phyloP scores from a whole-genome alignment of 2,113 vertebrate genomes.

The Alligator mississippiensis region DNA sequence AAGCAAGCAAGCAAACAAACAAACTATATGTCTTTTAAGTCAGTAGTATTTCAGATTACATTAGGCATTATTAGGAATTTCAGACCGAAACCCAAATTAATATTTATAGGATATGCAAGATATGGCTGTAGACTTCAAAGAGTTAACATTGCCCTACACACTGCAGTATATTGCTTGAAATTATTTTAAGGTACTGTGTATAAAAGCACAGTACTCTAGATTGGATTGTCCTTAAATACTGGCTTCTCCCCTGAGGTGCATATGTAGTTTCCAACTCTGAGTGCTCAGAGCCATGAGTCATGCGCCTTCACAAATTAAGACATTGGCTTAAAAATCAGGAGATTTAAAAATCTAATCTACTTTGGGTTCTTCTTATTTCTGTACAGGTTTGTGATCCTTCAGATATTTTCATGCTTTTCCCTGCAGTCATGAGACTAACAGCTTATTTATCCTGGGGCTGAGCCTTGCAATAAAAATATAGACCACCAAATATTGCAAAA shows the following conservation, averaged over 20 bases:
- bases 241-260: neutral
- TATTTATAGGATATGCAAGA: accelerated
- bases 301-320: neutral
- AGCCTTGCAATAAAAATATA: neutral
- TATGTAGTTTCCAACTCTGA: neutral
- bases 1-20: too few species aligned
- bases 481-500: neutral
- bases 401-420: neutral
- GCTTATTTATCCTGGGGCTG: neutral
- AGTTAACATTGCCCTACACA: neutral
- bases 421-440: neutral
- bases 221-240: neutral
- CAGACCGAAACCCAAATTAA: neutral
- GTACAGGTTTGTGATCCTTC: neutral
- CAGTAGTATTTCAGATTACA: neutral
- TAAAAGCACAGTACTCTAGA: neutral
- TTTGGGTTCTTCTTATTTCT: neutral
- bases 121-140: neutral
- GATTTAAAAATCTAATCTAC: neutral
- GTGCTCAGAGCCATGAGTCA: neutral
- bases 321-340: neutral
- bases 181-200: constrained; percentile 6
- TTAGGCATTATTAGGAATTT: too few species aligned
- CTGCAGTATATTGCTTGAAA: neutral
- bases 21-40: neutral